Evolutionary conservation across 2,888 invertebrate species (phyloP), one percentile per base, ranked within the genome.

Genomic region (Gnatocerus cornutus): DNA sequence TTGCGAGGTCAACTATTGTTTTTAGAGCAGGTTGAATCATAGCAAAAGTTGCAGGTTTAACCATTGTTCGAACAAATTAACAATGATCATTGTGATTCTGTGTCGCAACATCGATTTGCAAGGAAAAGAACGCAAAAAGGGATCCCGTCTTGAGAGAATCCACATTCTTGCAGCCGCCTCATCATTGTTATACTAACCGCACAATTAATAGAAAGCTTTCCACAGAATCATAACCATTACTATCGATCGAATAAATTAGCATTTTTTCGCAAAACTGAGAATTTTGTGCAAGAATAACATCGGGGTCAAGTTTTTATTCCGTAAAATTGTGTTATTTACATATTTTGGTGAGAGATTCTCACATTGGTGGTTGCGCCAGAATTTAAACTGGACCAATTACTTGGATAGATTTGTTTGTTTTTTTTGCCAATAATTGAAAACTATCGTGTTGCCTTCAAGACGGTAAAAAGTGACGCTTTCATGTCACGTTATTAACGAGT

Each of bases 61-160:
- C 59, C 37, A 59, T 59, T 59, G 59, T 59, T 59, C 46, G n/a
- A 14, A 30, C 16, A 37, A 45, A 33, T 46, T 45, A 59, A 46
- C 59, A 59, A 45, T 59, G 59, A 14, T 29, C 46, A 59, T 45
- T 59, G 59, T 21, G 21, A 21, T 21, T 21, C 2, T 21, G 21
- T 21, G 1, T 21, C 21, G 21, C 4, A 21, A 21, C 21, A 21
- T 21, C 21, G 21, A 21, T 21, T 21, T 21, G 4, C 21, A 21
- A 21, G 21, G 21, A 21, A 21, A 21, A 21, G 21, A 21, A 21
- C 21, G 21, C 21, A 21, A 3, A 21, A 21, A 21, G 21, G 21
- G 21, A 21, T 21, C 21, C 21, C n/a, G n/a, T n/a, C n/a, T n/a
- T 21, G 21, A 21, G 2, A 21, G 21, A 21, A 21, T n/a, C n/a